Evolutionary conservation across 1,140 invertebrate species (phyloP), one percentile per base, ranked within the genome.

Genomic region (Calephelis virginiensis): DNA sequence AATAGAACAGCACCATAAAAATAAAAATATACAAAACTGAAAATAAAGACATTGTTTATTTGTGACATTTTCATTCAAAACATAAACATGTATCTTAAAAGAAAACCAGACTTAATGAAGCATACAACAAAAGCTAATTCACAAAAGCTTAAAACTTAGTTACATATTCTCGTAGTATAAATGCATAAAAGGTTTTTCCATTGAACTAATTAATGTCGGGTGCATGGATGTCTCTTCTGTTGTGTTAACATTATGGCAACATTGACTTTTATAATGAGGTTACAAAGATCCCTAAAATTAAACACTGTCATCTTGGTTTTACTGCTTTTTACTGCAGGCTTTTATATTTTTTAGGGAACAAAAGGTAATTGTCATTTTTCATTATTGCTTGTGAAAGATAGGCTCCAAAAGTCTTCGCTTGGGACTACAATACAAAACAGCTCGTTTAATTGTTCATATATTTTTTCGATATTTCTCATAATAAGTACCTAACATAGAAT

Each of bases 121-220:
- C 5, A 12, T 7, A 2, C 1, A 12, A 56, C 12, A 56, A 56
- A 56, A 56, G 53, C 28, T 56, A 12, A 37, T 56, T 56, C 28
- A 12, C 53, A 56, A 56, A 37, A 56, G 53, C 17, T 37, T 28
- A 12, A 5, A 12, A 56, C 53, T 37, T 56, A 37, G 53, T 56
- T 56, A 56, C 53, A 56, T 56, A 56, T 56, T 56, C 53, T 56
- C 53, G 17, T 56, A 14, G 53, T 28, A 56, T 56, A 37, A 56
- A 28, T 28, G 28, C 53, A 56, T 56, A 56, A 37, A 56, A 56
- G 53, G 49, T 56, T 14, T 56, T 17, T 56, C 14, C 53, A 56
- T 56, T 56, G 53, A 56, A 56, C 28, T 56, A 56, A 56, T 56
- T 56, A 56, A 17, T 56, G 53, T 28, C 28, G 53, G 14, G 53